These are phyloP conservation scores for Agrochola circellaris DNA, from an alignment of 2,888 invertebrate species.

Conservation along the genomic window DNA sequence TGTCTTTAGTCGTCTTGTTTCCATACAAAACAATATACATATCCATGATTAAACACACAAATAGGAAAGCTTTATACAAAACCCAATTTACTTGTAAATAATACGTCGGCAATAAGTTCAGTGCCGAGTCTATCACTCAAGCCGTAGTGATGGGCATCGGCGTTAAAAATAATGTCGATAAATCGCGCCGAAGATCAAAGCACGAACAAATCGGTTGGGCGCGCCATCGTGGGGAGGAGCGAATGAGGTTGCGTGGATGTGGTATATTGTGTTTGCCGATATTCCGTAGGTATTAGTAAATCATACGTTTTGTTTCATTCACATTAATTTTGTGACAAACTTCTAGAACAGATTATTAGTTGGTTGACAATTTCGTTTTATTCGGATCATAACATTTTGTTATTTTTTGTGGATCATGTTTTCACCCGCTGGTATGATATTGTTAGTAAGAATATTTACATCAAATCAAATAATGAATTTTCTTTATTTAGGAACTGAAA, in stretches of 20 bases:
- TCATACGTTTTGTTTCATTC: neutral
- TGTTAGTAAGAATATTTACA: neutral
- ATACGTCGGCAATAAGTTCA: slow-evolving; percentile 71
- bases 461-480: neutral
- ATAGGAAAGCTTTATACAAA: slow-evolving; percentile 51
- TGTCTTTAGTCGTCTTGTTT: neutral
- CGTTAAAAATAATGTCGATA: slow-evolving; percentile 91
- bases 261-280: slow-evolving; percentile 50
- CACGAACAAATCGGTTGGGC: slow-evolving; percentile 88
- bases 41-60: slow-evolving; percentile 35
- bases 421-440: neutral
- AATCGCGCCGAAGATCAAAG: slow-evolving; percentile 89
- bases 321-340: neutral
- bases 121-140: slow-evolving; percentile 82
- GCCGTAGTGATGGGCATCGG: slow-evolving; percentile 86
- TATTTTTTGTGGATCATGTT: neutral
- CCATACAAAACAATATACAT: slow-evolving; percentile 19
- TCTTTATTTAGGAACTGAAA: no score
- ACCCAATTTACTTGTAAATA: slow-evolving; percentile 68
- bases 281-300: neutral
- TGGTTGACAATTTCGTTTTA: neutral
- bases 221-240: slow-evolving; percentile 65
- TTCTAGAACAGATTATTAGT: neutral
- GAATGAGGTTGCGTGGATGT: slow-evolving; percentile 71
- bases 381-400: neutral